phyloP scores from a whole-genome alignment of 2,113 vertebrate genomes.

The Plectropomus leopardus region DNA sequence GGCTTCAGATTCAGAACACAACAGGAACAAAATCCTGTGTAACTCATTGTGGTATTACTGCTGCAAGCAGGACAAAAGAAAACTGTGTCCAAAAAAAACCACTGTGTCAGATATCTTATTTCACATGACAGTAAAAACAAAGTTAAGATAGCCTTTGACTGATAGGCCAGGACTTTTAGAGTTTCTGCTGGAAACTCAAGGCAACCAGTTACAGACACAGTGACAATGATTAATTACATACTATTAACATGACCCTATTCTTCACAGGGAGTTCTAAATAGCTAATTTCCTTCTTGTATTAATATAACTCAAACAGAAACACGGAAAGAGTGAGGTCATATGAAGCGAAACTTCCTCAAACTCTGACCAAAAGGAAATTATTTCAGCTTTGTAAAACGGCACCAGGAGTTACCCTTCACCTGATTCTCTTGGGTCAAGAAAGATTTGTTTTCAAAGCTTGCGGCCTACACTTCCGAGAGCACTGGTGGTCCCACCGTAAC shows the following conservation, averaged over 20 bases:
- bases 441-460: conserved; percentile 65
- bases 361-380: conserved; percentile 39
- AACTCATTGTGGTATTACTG: neutral
- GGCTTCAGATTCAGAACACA: too few species aligned
- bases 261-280: conserved; percentile 3
- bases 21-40: neutral
- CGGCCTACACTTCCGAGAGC: conserved; percentile 65
- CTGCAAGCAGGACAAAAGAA: neutral
- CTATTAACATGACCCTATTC: neutral
- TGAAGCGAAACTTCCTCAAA: conserved; percentile 35
- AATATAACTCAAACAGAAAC: conserved; percentile 13
- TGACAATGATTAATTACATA: conserved; percentile 41
- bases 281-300: conserved; percentile 8
- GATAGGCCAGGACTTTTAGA: conserved; percentile 16
- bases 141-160: conserved; percentile 24
- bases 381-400: conserved; percentile 50
- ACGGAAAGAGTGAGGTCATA: neutral
- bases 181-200: conserved; percentile 6
- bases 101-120: conserved; percentile 6
- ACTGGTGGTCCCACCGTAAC: conserved; percentile 69
- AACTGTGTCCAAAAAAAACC: neutral
- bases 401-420: conserved; percentile 54
- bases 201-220: neutral
- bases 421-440: conserved; percentile 51
- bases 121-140: neutral